A percentile compares a stretch with the other conserved stretches of the same genome.
These are phyloP conservation scores for Caenorhabditis imperialis DNA, from an alignment of 2,888 invertebrate species.

Conservation along the genomic window DNA sequence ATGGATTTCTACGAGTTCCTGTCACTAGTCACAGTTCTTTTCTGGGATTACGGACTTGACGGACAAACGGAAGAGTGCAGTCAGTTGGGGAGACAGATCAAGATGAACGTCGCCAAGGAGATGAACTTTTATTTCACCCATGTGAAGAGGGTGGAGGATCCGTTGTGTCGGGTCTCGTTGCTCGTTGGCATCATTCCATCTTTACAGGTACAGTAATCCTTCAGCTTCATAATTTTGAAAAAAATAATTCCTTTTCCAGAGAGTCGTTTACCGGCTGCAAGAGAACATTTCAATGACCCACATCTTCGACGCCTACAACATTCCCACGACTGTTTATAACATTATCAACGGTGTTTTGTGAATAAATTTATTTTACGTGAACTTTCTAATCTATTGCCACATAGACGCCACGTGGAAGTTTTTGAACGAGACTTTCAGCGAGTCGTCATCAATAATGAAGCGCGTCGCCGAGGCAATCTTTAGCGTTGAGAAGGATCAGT, in stretches of 20 bases:
- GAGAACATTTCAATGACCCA: slow-evolving; percentile 56
- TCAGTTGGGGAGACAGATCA: slow-evolving; percentile 14
- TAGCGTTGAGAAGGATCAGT: not conserved
- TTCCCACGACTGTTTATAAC: slow-evolving; percentile 41
- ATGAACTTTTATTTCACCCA: slow-evolving; percentile 35
- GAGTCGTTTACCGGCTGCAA: slow-evolving; percentile 47
- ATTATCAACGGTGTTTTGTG: slow-evolving; percentile 47
- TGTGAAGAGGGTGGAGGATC: slow-evolving; percentile 31
- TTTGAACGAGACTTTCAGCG: too few species aligned
- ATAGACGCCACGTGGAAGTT: too few species aligned
- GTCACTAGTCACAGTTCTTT: slow-evolving; percentile 24
- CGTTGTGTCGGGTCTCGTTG: slow-evolving; percentile 18
- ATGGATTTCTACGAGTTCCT: slow-evolving; percentile 52
- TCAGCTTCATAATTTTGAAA: not conserved
- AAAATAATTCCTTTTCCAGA: slow-evolving; percentile 22
- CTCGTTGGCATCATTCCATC: slow-evolving; percentile 36
- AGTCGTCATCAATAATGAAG: too few species aligned
- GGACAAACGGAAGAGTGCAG: slow-evolving; percentile 48
- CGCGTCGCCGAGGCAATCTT: not conserved
- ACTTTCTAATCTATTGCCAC: not conserved
- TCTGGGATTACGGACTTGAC: slow-evolving; percentile 58
- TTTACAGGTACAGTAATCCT: slow-evolving; percentile 2
- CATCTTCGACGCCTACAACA: slow-evolving; percentile 51
- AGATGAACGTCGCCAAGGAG: slow-evolving; percentile 32
- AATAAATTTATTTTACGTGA: not conserved